Percentiles rank a stretch among this genome's conserved stretches.
These are phyloP conservation scores for Esox masquinongy DNA, from an alignment of 2,797 vertebrate genomes.

Conservation along the genomic window DNA sequence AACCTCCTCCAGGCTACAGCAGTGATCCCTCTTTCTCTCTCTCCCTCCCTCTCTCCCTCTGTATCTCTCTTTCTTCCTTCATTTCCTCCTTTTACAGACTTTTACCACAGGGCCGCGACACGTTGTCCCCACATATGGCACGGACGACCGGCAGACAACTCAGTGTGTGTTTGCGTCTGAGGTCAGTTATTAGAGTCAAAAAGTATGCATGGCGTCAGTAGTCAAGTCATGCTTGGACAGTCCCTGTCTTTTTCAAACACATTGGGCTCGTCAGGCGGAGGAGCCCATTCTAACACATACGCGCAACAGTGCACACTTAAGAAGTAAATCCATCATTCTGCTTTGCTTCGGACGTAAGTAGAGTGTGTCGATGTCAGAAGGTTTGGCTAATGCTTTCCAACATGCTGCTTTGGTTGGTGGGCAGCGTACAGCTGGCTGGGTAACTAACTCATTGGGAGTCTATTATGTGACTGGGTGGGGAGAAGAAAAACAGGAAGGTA, in stretches of 20 bases:
- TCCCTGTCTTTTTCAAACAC: neutral
- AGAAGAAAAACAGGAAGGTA: slow-evolving; percentile 54
- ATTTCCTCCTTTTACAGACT: slow-evolving; percentile 80
- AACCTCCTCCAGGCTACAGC: slow-evolving; percentile 73
- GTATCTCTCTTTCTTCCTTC: slow-evolving; percentile 5
- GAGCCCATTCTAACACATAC: neutral
- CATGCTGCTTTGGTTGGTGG: slow-evolving; percentile 60
- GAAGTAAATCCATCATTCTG: neutral
- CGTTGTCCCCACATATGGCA: slow-evolving; percentile 82
- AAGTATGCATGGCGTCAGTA: neutral
- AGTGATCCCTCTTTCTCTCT: slow-evolving; percentile 23
- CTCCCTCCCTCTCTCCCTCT: slow-evolving; percentile 16
- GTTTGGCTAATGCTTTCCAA: slow-evolving; percentile 53
- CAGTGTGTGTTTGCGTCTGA: slow-evolving; percentile 38
- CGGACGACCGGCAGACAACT: slow-evolving; percentile 41
- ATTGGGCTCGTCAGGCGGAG: neutral
- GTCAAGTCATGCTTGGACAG: neutral
- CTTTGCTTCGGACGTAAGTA: neutral
- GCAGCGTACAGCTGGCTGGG: slow-evolving; percentile 64
- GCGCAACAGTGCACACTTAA: neutral
- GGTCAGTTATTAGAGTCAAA: neutral
- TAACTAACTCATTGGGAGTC: slow-evolving; percentile 68
- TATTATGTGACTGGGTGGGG: slow-evolving; percentile 60
- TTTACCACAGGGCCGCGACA: slow-evolving; percentile 73
- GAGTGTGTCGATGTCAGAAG: neutral